phyloP scores from a whole-genome alignment of 2,797 vertebrate species.

The Chiloscyllium punctatum region DNA sequence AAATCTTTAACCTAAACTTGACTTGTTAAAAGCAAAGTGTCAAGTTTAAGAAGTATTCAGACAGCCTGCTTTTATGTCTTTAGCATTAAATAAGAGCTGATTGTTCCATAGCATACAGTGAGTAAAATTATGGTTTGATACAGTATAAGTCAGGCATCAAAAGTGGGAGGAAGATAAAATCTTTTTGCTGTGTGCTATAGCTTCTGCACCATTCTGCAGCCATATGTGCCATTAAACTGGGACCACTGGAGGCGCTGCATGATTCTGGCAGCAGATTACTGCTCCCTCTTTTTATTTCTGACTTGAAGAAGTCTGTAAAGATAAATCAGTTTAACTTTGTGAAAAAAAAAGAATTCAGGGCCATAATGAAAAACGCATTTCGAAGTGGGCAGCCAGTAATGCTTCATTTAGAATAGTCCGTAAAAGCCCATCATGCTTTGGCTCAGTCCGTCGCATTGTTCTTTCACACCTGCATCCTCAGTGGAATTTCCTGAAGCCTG shows the following conservation, averaged over 20 bases:
- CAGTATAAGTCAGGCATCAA: neutral
- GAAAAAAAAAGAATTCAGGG: conserved; percentile 65
- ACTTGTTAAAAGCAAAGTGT: neutral
- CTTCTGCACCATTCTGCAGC: neutral
- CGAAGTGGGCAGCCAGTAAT: conserved; percentile 42
- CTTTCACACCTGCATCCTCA: conserved; percentile 20
- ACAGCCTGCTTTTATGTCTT: neutral
- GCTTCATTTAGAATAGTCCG: conserved; percentile 1
- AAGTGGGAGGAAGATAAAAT: neutral
- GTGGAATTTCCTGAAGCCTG: neutral
- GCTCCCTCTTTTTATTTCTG: neutral
- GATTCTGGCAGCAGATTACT: neutral
- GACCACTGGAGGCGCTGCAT: conserved; percentile 12
- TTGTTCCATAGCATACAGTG: neutral
- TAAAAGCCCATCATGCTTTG: neutral
- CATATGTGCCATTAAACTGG: conserved; percentile 2
- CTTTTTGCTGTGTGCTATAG: neutral
- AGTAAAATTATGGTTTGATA: neutral
- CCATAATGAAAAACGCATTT: conserved; percentile 87
- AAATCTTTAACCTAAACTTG: neutral
- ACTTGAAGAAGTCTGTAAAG: conserved; percentile 25
- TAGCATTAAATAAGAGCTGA: neutral
- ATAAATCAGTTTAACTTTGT: conserved; percentile 37
- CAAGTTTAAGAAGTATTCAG: neutral
- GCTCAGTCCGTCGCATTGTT: conserved; percentile 8